phyloP scores from a whole-genome alignment of 2,797 vertebrate genomes.

The Pogonophryne albipinna region DNA sequence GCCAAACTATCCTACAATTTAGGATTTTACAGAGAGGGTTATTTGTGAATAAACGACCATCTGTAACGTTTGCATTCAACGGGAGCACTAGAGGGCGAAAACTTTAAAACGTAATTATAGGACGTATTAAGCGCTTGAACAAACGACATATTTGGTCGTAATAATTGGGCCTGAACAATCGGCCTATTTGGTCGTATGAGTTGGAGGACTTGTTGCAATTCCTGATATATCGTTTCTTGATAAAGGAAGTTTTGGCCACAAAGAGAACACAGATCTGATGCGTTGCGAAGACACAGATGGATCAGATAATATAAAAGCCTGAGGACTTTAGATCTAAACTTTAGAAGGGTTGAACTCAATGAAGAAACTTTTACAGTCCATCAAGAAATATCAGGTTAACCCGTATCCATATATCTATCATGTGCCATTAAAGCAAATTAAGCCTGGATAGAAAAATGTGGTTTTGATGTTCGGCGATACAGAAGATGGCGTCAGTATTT shows the following conservation, averaged over 20 bases:
- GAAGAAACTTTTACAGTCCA: constrained; percentile 16
- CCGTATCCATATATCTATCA: constrained; percentile 19
- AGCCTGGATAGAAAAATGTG: constrained; percentile 36
- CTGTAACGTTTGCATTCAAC: no score
- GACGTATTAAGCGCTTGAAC: no score
- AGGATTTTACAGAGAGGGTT: no score
- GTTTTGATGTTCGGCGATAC: constrained; percentile 45
- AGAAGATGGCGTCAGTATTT: constrained; percentile 8
- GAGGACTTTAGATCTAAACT: neutral
- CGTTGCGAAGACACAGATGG: neutral
- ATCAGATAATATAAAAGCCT: constrained; percentile 23
- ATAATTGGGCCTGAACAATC: no score
- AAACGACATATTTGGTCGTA: no score
- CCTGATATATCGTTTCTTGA: constrained; percentile 34
- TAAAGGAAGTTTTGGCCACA: constrained; percentile 16
- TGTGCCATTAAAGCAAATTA: neutral
- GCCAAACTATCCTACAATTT: no score
- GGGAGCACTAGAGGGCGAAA: no score
- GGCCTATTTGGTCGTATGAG: no score
- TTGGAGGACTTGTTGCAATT: no score
- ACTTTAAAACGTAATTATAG: no score
- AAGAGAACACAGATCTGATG: neutral
- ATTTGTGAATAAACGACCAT: no score
- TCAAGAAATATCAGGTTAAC: constrained; percentile 19
- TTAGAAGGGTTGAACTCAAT: neutral